A percentile compares a stretch with the other conserved stretches of the same genome.
Conservation (phyloP, 2,888 invertebrate genomes). For the Chironomus tentans region DNA sequence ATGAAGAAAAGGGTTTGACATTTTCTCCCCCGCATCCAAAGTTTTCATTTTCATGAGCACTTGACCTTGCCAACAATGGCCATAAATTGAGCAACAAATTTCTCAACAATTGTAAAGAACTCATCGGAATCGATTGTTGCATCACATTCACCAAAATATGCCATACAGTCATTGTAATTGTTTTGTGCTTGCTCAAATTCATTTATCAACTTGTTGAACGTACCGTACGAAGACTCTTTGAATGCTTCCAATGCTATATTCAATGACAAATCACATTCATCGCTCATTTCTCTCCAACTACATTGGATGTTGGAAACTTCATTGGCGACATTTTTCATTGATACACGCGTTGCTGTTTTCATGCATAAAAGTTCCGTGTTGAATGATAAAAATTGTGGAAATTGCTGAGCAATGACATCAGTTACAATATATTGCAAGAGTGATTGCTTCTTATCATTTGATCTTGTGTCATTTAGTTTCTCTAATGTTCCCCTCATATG, state of each 20-base stretch:
- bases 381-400: not conserved
- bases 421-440: constrained; percentile 4
- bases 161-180: constrained; percentile 9
- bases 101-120: not conserved
- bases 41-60: not conserved
- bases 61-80: constrained; percentile 9
- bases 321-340: constrained; percentile 2
- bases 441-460: constrained; percentile 1
- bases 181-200: constrained; percentile 1
- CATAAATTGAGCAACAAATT: constrained; percentile 11
- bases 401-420: constrained; percentile 1
- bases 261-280: constrained; percentile 1
- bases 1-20: constrained; percentile 1
- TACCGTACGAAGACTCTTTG: not conserved
- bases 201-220: constrained; percentile 18
- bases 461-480: not conserved
- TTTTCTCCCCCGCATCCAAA: not conserved
- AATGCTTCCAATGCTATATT: not conserved
- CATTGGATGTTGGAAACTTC: not conserved
- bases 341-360: not conserved
- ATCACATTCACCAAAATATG: constrained; percentile 8
- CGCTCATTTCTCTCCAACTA: not conserved
- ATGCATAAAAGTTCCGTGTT: constrained; percentile 3
- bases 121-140: constrained; percentile 8
- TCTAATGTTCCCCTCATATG: constrained; percentile 17